A percentile compares a stretch with the other conserved stretches of the same genome.
These are phyloP conservation scores for Glyptemys insculpta DNA, from an alignment of 2,797 vertebrate genomes.

Conservation along the genomic window DNA sequence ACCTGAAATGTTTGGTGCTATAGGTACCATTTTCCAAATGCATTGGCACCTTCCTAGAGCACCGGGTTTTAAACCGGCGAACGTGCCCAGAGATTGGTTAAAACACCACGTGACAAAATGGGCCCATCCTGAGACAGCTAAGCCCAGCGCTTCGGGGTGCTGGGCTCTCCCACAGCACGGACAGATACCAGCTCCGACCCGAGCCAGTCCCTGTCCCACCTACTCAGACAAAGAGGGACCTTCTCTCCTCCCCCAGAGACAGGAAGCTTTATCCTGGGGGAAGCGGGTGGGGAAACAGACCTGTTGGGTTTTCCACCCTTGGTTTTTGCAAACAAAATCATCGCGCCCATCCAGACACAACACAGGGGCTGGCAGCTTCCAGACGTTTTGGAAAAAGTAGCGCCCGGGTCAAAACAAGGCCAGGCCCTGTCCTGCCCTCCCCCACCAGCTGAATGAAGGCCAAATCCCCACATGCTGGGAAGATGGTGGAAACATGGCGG, in stretches of 20 bases:
- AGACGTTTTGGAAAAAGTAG: not conserved
- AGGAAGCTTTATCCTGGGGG: not conserved
- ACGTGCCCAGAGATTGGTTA: not conserved
- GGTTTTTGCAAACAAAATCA: not conserved
- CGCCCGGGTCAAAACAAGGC: accelerated
- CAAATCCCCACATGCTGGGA: accelerated
- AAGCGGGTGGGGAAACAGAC: not conserved
- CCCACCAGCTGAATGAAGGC: accelerated
- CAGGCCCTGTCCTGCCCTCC: not conserved
- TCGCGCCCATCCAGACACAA: not conserved
- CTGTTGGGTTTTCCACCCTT: conserved; percentile 7
- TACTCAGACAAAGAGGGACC: not conserved
- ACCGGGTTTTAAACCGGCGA: not conserved
- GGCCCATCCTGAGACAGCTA: not conserved
- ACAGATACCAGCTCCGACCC: not conserved
- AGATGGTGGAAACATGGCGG: not conserved
- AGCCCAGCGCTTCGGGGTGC: accelerated
- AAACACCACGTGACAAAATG: not conserved
- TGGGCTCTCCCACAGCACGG: accelerated
- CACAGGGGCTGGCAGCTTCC: not conserved
- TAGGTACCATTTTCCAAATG: not conserved
- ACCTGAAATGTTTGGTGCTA: not conserved
- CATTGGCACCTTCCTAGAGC: not conserved
- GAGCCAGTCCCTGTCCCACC: not conserved
- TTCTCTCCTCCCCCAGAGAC: not conserved